Percentiles rank a stretch among this genome's conserved stretches.
phyloP scores from a whole-genome alignment of 92 coral and sea anemone species.

The Parazoanthus swiftii region DNA sequence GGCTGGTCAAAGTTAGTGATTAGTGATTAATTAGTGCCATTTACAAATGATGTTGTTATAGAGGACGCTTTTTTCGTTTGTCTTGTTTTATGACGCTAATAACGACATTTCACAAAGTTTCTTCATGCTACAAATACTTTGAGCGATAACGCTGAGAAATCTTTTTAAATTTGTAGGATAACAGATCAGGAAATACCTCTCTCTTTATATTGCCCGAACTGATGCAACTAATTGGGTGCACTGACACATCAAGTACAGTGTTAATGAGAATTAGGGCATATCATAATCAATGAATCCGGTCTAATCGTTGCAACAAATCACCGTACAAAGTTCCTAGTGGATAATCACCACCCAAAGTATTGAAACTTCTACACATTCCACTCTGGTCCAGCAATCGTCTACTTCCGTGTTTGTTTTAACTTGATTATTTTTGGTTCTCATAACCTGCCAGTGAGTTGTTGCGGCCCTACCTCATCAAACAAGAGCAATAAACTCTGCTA shows the following conservation, averaged over 20 bases:
- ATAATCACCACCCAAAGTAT: background rate
- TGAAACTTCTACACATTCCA: background rate
- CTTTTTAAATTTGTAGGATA: background rate
- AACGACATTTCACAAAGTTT: background rate
- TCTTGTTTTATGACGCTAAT: background rate
- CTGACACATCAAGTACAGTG: conserved; percentile 1
- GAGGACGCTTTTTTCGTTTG: background rate
- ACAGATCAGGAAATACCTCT: conserved; percentile 1
- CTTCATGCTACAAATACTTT: no score
- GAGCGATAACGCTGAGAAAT: conserved; percentile 1
- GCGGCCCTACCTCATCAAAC: conserved; percentile 5
- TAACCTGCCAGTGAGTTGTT: conserved; percentile 1
- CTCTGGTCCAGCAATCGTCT: background rate
- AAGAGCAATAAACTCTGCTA: conserved; percentile 3
- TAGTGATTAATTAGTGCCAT: background rate
- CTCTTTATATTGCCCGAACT: background rate
- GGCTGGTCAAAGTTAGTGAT: background rate
- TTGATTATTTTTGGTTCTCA: background rate
- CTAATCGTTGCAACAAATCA: background rate
- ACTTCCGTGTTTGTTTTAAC: background rate
- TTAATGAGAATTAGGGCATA: background rate
- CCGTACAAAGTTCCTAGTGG: conserved; percentile 1
- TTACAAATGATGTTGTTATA: background rate
- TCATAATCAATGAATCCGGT: background rate
- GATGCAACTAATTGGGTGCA: conserved; percentile 1